Percentiles rank a stretch among this genome's conserved stretches.
Conservation (phyloP, 2,888 invertebrate genomes). For the Amblyjoppa proteus region DNA sequence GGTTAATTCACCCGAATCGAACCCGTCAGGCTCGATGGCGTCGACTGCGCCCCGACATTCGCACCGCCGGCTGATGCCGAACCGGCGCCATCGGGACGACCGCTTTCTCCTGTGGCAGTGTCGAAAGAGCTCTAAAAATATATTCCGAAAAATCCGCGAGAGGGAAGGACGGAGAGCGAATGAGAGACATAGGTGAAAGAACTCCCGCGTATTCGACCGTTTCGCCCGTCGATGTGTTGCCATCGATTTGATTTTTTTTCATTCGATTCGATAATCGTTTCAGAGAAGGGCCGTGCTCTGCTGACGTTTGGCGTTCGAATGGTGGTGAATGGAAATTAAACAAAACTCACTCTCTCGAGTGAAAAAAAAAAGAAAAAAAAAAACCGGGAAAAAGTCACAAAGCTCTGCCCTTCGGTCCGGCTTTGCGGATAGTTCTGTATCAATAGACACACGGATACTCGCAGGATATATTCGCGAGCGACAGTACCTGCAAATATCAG, state of each 20-base stretch:
- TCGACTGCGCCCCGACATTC: slow-evolving; percentile 22
- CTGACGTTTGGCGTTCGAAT: slow-evolving; percentile 1
- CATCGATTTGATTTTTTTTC: slow-evolving; percentile 22
- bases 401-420: neutral
- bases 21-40: neutral
- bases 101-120: slow-evolving; percentile 6
- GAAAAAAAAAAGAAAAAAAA: slow-evolving; percentile 33
- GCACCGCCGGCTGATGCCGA: slow-evolving; percentile 36
- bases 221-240: neutral
- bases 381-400: neutral
- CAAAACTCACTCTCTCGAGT: neutral
- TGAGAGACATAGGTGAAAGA: neutral
- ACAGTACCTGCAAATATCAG: neutral
- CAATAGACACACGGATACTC: neutral
- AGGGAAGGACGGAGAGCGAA: neutral
- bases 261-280: slow-evolving; percentile 40
- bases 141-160: slow-evolving; percentile 17
- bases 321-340: slow-evolving; percentile 43
- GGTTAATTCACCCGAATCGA: slow-evolving; percentile 17
- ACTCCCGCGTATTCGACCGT: slow-evolving; percentile 13
- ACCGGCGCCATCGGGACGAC: neutral
- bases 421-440: neutral
- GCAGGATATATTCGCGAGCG: neutral
- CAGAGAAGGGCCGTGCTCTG: slow-evolving; percentile 2
- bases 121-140: slow-evolving; percentile 33